These are phyloP conservation scores for Paedocypris sp. DNA, from an alignment of 2,113 vertebrate species.

Conservation along the genomic window DNA sequence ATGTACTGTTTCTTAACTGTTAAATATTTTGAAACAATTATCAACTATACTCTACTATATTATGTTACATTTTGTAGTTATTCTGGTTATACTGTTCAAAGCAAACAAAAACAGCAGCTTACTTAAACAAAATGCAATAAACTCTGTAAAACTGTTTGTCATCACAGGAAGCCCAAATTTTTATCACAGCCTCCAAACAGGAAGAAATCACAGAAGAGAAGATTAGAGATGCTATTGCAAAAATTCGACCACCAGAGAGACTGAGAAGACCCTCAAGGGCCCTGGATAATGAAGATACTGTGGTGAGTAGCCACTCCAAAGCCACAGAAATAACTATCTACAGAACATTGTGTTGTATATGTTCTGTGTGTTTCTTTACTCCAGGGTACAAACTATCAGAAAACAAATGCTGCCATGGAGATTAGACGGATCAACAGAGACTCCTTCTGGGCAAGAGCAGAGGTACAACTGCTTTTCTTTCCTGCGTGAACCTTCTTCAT, in stretches of 20 bases:
- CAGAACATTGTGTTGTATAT: background rate
- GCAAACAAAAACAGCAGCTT: too few species aligned
- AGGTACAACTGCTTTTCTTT: conserved; percentile 49
- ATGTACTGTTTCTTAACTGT: too few species aligned
- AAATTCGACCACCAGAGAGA: conserved; percentile 48
- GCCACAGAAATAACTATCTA: background rate
- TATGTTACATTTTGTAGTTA: too few species aligned
- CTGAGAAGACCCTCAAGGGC: conserved; percentile 50
- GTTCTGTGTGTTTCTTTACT: conserved; percentile 2
- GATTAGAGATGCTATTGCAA: conserved; percentile 48
- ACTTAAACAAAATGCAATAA: background rate
- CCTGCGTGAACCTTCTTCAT: background rate
- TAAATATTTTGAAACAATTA: too few species aligned
- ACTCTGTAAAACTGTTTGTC: background rate
- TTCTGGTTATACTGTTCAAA: too few species aligned
- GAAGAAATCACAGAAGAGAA: conserved; percentile 62
- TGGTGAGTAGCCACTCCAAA: conserved; percentile 46
- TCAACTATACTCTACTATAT: too few species aligned
- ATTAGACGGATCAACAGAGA: conserved; percentile 70
- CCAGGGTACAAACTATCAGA: conserved; percentile 79
- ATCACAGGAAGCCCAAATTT: conserved; percentile 57
- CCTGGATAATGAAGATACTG: conserved; percentile 55
- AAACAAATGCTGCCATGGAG: conserved; percentile 75
- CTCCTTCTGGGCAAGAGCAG: conserved; percentile 76
- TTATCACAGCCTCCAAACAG: conserved; percentile 51